These are phyloP conservation scores for Nymphalis polychloros DNA, from an alignment of 2,888 invertebrate genomes.

Conservation along the genomic window DNA sequence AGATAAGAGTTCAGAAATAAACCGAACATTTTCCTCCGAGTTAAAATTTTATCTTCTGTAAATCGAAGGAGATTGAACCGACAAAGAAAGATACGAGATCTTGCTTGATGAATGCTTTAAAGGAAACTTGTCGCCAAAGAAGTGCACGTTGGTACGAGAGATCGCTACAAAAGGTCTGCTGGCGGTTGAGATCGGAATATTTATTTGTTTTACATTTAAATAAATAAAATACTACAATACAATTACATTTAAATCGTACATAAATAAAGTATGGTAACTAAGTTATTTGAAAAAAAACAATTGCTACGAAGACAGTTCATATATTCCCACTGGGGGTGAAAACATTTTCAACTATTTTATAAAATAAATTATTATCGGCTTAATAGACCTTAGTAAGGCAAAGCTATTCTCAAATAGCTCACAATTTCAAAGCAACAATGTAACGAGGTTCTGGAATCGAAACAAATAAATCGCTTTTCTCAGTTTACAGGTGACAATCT, in stretches of 20 bases:
- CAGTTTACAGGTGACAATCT: constrained; percentile 68
- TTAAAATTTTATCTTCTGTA: constrained; percentile 4
- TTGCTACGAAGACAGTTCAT: background rate
- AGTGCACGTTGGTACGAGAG: constrained; percentile 13
- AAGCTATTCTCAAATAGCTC: constrained; percentile 28
- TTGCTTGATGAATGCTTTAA: constrained; percentile 72
- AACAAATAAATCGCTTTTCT: constrained; percentile 50
- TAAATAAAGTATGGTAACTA: background rate
- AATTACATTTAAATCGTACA: background rate
- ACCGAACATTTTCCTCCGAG: background rate
- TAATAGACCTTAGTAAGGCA: background rate
- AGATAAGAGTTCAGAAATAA: background rate
- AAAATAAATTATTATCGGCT: background rate
- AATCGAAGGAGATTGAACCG: constrained; percentile 8
- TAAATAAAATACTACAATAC: background rate
- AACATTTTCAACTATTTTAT: constrained; percentile 17
- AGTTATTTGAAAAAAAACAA: constrained; percentile 20
- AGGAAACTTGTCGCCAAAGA: constrained; percentile 65
- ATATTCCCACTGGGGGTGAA: background rate
- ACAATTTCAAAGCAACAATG: constrained; percentile 44
- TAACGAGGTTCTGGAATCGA: constrained; percentile 47
- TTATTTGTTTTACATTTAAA: constrained; percentile 28
- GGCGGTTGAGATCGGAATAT: constrained; percentile 18
- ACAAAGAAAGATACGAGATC: constrained; percentile 24
- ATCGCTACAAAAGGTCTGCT: constrained; percentile 11